These are phyloP conservation scores for Campylomormyrus tamandua DNA, from an alignment of 2,113 vertebrate species.

Conservation along the genomic window DNA sequence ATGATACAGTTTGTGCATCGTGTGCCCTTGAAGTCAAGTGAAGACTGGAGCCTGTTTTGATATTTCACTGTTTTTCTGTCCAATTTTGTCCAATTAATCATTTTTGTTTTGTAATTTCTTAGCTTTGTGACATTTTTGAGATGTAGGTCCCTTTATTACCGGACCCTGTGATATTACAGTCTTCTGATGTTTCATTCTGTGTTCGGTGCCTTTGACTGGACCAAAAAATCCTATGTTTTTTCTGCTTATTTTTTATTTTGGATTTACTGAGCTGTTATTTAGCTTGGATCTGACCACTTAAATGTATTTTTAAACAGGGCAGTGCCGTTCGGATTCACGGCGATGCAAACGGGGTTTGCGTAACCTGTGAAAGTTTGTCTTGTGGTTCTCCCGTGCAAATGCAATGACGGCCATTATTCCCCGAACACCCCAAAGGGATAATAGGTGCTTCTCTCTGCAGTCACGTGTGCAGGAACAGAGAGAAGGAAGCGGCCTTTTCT, in stretches of 20 bases:
- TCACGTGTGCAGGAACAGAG: not conserved
- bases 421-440: not conserved
- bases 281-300: not conserved
- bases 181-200: conserved; percentile 59
- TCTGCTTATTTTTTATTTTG: conserved; percentile 33
- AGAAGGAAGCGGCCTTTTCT: not conserved
- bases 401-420: not conserved
- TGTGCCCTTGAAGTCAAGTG: conserved; percentile 60
- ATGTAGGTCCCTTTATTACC: conserved; percentile 54
- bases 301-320: not conserved
- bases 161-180: conserved; percentile 46
- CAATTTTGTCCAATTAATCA: conserved; percentile 74
- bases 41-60: conserved; percentile 65
- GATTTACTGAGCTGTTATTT: conserved; percentile 7
- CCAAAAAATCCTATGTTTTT: conserved; percentile 35
- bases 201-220: conserved; percentile 46
- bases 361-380: not conserved
- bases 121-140: conserved; percentile 54
- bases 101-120: conserved; percentile 55
- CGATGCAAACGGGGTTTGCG: not conserved
- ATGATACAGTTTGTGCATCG: conserved; percentile 61
- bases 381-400: not conserved
- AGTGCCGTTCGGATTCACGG: not conserved
- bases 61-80: conserved; percentile 65
- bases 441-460: not conserved